phyloP scores from a whole-genome alignment of 1,140 invertebrate genomes.

The Drosophila azteca region DNA sequence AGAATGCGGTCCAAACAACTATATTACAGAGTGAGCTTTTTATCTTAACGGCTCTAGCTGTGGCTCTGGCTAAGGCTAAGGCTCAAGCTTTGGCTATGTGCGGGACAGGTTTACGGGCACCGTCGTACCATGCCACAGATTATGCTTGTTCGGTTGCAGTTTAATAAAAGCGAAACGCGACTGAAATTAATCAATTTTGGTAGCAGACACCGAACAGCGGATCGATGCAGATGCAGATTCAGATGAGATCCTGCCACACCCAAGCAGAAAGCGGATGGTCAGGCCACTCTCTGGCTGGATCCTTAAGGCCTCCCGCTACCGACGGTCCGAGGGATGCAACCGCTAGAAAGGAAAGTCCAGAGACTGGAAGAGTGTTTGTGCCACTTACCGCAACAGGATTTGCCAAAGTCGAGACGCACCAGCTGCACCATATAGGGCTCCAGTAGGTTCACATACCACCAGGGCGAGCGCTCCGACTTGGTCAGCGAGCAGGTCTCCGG shows the following conservation, averaged over 20 bases:
- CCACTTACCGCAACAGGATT: slow-evolving; percentile 94
- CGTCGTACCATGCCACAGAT: background rate
- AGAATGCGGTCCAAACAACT: slow-evolving; percentile 44
- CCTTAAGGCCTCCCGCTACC: too few relatives aligned
- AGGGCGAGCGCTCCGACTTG: slow-evolving; percentile 91
- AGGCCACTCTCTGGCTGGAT: too few relatives aligned
- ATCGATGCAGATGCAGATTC: too few relatives aligned
- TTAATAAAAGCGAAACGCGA: slow-evolving; percentile 37
- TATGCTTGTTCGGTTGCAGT: slow-evolving; percentile 6
- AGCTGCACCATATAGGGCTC: slow-evolving; percentile 98
- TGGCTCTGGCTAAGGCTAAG: too few relatives aligned
- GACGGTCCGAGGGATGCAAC: too few relatives aligned
- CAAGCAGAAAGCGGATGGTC: too few relatives aligned
- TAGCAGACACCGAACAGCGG: background rate
- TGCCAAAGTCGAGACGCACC: slow-evolving; percentile 95
- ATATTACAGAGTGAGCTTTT: slow-evolving; percentile 18
- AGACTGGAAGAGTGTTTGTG: too few relatives aligned
- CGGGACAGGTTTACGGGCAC: slow-evolving; percentile 44
- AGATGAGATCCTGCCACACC: too few relatives aligned
- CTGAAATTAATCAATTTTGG: slow-evolving; percentile 36
- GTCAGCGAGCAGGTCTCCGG: slow-evolving; percentile 94
- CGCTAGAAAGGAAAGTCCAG: too few relatives aligned
- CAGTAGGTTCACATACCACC: slow-evolving; percentile 98
- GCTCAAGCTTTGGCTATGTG: background rate
- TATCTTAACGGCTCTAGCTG: background rate